Evolutionary conservation across 2,797 vertebrate genomes (phyloP), one percentile per base, ranked within the genome.

Genomic region (Coluber constrictor): DNA sequence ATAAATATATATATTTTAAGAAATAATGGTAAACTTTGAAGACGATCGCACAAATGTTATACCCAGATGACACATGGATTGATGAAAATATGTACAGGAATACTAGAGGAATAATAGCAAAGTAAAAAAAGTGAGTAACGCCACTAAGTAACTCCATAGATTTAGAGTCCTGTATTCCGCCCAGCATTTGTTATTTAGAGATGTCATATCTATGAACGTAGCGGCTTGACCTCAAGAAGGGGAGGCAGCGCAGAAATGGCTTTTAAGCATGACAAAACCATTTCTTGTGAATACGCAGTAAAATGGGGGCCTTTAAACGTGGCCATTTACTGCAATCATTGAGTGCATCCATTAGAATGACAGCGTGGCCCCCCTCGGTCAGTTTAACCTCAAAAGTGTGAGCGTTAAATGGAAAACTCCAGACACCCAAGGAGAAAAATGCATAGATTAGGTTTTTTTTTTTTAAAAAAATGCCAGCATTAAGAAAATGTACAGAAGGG

Each of bases 241-340:
- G 93, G 88, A 93, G 86, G 88, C 91, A 20, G 70, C 91, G 61
- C 59, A 91, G 92, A 93, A 95, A 95, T 94, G 43, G 88, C 57
- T 37, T 94, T 94, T 96, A 93, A 92, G 91, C 94, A 47, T 9
- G 90, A 94, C 89, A 47, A 87, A 86, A 91, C 83, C n/a, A 92
- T 86, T 92, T 94, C 18, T 61, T 93, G 74, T 89, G 93, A 87
- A 54, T 61, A 66, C 83, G 74, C 90, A 25, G 10, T 70, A 92
- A 88, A 32, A 37, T 87, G 87, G 87, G 51, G n/a, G 90, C 37
- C 57, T 95, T 94, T 74, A 90, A 59, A 0, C 92, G 88, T 23
- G 93, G 86, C 90, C 61, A 0, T 70, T 95, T 92, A 37, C 27
- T 90, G 60, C 70, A 29, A 90, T 93, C 91, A 95, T 51, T 74